Evolutionary conservation across 2,113 vertebrate genomes (phyloP), one percentile per base, ranked within the genome.

Genomic region (Camelus dromedarius): DNA sequence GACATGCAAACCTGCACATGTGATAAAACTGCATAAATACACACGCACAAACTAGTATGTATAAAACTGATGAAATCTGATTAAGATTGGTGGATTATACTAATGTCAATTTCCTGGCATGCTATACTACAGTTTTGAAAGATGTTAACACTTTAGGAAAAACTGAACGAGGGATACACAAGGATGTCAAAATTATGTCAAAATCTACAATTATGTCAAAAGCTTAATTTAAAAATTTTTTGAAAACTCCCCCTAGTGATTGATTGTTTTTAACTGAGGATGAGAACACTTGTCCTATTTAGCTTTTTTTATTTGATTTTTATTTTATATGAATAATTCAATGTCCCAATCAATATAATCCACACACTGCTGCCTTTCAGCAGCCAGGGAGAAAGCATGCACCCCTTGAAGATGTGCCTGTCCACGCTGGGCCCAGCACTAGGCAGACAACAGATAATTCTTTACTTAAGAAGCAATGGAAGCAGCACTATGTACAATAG

Each of bases 381-480:
- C 2, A 6, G 60, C 46, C 73, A 9, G 35, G 5, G 52, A 58
- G 52, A 64, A 64, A 75, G 26, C 4, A 26, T 4, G 0, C 14
- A 12, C 6, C 6, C 6, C 2, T 22, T 30, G 16, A 10, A 14
- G 60, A 64, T 11, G 2, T 0, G 24, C 35, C 73, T 10, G 0
- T 0, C 67, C 8, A 0, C 0, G 12, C 5, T n/a, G 1, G 32
- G 18, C 30, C 60, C 32, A 0, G 8, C 1, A 13, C n/a, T 12
- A 22, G 18, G 22, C 38, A 13, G 24, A 16, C 20, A 13, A 15
- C 0, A 15, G 26, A 6, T 0, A 0, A 10, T 7, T 8, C 54
- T 66, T 28, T n/a, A 4, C 15, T 0, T 19, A 52, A 26, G 2
- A 12, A 82, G 24, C 22, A 16, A 7, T 2, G 2, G 0, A 7